These are phyloP conservation scores for Heterodera filipjevi DNA, from an alignment of 2,888 invertebrate genomes.

Conservation along the genomic window DNA sequence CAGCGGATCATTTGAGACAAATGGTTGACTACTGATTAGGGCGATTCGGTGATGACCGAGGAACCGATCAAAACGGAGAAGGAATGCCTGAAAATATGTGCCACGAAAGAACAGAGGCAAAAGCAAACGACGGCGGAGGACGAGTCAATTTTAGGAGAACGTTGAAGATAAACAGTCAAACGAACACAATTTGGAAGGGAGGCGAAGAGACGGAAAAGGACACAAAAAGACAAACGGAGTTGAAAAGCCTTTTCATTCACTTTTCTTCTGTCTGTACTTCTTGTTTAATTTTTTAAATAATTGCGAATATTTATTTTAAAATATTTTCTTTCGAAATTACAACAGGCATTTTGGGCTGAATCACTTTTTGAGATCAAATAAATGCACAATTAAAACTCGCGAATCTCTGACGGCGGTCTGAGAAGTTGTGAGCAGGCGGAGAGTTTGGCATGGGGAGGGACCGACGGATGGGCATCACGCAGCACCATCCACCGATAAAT, in stretches of 20 bases:
- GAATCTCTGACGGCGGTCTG: conserved; percentile 3
- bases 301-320: too few relatives aligned
- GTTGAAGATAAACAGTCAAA: neutral
- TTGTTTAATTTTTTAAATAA: too few relatives aligned
- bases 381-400: conserved; percentile 7
- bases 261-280: too few relatives aligned
- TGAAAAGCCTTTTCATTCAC: too few relatives aligned
- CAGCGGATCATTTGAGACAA: neutral
- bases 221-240: neutral
- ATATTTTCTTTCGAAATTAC: too few relatives aligned
- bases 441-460: neutral
- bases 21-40: conserved; percentile 21
- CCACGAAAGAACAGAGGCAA: neutral
- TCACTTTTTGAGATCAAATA: neutral
- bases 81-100: conserved; percentile 41
- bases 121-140: neutral
- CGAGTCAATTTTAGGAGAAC: neutral
- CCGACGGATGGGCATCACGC: neutral
- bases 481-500: neutral
- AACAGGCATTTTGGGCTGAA: neutral
- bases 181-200: neutral
- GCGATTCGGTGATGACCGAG: conserved; percentile 36
- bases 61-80: conserved; percentile 41
- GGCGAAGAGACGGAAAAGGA: neutral
- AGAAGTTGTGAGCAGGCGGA: conserved; percentile 3